Base-by-base conservation (phyloP, 2,113 vertebrate species). In the Vidua chalybeata region DNA sequence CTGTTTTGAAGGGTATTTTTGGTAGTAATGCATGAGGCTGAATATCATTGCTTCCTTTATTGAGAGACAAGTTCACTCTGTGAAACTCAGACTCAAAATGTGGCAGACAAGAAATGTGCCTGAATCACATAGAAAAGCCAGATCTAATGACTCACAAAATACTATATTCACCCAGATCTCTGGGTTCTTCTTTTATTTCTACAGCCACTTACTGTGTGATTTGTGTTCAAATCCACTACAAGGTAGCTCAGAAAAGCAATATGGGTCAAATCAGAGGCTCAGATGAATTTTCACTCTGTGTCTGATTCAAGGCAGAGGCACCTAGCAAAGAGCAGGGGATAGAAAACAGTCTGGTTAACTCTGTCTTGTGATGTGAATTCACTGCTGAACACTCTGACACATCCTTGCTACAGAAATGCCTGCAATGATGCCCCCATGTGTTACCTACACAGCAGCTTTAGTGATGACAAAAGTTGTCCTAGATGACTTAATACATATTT, bases 81-180 rank as follows among this genome's bases (percentile, higher is more conserved):
- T 52, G 64, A 92, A 86, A 90, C 27, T 81, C 85, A 94, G 73
- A 92, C 73, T 74, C 18, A 37, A 75, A 48, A 58, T 75, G 88
- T 71, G 66, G 45, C 76, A 93, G 90, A 96, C 85, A 87, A 84
- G 49, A 95, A 93, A 72, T 5, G 4, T 87, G 54, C 49, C 61
- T 92, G 76, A 93, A 94, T 87, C 68, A 86, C 41, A 84, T 22
- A 88, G 90, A 66, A 86, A 92, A 96, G 54, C 26, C 73, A 75
- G 13, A 89, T 75, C 45, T 84, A 94, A 92, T 96, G 76, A 96
- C 76, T 92, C 68, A 94, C 48, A 67, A 28, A 48, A 56, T 62
- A 33, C 52, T 93, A 58, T 66, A 93, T 95, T 89, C 85, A 93
- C 31, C 17, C 27, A 90, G 56, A 82, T 81, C 49, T 30, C 46